Conservation (phyloP, 2,797 vertebrate species). For the Lophotriccus pileatus region DNA sequence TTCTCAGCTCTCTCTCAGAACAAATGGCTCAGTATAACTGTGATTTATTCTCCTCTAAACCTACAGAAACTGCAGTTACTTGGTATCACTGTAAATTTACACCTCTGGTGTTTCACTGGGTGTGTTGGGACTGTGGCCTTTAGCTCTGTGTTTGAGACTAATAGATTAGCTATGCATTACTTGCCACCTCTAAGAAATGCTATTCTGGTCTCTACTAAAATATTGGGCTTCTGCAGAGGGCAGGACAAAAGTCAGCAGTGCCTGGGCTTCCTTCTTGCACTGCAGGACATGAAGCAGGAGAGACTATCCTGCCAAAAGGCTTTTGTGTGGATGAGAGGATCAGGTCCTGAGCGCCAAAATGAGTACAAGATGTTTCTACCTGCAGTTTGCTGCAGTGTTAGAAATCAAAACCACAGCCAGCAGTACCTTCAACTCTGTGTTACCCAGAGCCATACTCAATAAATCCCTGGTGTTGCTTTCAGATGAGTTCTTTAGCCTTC, state of each 20-base stretch:
- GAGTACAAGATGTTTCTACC: background rate
- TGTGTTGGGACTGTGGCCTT: fast-evolving
- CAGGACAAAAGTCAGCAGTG: fast-evolving
- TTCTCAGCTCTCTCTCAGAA: background rate
- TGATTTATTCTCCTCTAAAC: background rate
- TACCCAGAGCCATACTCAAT: background rate
- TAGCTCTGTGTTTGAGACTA: background rate
- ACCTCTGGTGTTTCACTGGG: background rate
- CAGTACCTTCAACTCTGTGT: background rate
- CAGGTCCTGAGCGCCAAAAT: background rate
- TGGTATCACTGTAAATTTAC: background rate
- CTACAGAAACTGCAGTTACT: background rate
- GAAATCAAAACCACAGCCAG: constrained; percentile 18
- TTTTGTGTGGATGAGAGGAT: background rate
- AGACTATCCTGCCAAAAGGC: background rate
- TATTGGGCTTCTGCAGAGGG: background rate
- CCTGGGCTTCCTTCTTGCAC: background rate
- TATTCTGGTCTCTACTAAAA: background rate
- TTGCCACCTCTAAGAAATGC: background rate
- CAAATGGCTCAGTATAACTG: background rate
- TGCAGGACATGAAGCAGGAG: background rate
- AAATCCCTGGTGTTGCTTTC: background rate
- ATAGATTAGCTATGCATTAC: background rate
- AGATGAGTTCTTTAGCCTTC: background rate
- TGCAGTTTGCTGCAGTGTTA: background rate